Percentiles rank a stretch among this genome's conserved stretches.
Evolutionary conservation across 2,797 vertebrate genomes (phyloP).

Genomic region (Semotilus atromaculatus): DNA sequence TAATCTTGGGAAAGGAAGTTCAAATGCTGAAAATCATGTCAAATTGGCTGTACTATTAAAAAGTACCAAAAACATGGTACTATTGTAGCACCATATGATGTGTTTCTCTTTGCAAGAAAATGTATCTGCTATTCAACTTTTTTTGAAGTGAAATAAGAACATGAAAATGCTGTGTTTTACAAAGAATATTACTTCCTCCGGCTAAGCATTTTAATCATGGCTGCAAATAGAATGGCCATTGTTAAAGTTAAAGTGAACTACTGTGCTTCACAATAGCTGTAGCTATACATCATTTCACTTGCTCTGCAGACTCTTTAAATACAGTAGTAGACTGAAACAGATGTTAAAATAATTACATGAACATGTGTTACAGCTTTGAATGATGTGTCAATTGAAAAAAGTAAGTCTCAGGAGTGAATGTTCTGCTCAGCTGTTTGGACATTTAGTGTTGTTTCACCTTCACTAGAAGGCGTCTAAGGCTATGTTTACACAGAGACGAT

Average conservation of each 20-base stretch:
- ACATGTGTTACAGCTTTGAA: conserved; percentile 60
- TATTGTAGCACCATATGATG: too few relatives aligned
- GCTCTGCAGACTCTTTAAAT: neutral
- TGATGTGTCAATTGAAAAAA: conserved; percentile 60
- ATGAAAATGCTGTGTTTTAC: neutral
- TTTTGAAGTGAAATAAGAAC: neutral
- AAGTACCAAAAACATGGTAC: neutral
- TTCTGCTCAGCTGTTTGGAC: conserved; percentile 67
- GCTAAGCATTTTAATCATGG: neutral
- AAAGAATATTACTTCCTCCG: neutral
- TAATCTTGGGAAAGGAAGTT: conserved; percentile 11
- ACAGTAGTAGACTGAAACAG: neutral
- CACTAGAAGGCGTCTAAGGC: neutral
- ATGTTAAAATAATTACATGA: conserved; percentile 20
- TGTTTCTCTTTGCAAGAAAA: neutral
- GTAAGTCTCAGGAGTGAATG: conserved; percentile 62
- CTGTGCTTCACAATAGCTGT: neutral
- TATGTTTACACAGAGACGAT: too few relatives aligned
- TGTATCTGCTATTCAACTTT: neutral
- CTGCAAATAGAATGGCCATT: conserved; percentile 1
- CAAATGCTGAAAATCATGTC: neutral
- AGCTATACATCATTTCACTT: neutral
- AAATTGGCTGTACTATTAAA: neutral
- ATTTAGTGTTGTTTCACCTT: conserved; percentile 68
- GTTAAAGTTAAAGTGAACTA: neutral